A percentile compares a stretch with the other conserved stretches of the same genome.
Conservation (phyloP, 2,888 invertebrate genomes). For the Drosophila stalkeri region DNA sequence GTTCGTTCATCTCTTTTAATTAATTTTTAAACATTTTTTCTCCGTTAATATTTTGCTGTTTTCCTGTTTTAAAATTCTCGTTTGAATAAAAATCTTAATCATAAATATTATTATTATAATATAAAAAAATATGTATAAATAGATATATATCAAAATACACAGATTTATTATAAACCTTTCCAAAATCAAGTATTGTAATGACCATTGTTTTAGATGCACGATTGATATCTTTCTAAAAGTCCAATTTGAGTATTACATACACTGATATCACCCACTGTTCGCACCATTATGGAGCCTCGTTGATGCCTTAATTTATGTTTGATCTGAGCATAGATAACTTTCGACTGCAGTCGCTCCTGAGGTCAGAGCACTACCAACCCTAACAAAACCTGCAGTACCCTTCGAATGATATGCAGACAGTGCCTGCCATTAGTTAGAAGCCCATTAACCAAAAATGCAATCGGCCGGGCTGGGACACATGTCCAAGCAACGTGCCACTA, state of each 20-base stretch:
- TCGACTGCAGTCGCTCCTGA: slow-evolving; percentile 35
- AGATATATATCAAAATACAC: too few relatives aligned
- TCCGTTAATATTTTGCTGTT: too few relatives aligned
- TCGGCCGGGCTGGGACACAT: slow-evolving; percentile 39
- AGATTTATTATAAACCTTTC: background rate
- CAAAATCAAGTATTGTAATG: background rate
- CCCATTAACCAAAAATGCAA: slow-evolving; percentile 76
- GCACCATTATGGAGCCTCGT: background rate
- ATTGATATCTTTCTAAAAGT: background rate
- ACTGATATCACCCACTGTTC: slow-evolving; percentile 3
- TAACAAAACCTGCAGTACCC: background rate
- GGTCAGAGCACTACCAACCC: background rate
- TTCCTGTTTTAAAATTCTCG: too few relatives aligned
- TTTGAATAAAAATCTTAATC: too few relatives aligned
- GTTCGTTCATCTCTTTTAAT: too few relatives aligned
- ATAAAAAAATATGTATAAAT: too few relatives aligned
- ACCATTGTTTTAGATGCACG: background rate
- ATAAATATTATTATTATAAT: too few relatives aligned
- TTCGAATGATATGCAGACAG: slow-evolving; percentile 45
- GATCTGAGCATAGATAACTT: slow-evolving; percentile 54
- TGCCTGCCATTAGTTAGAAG: slow-evolving; percentile 63
- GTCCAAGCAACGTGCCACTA: slow-evolving; percentile 27
- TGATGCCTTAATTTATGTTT: slow-evolving; percentile 28
- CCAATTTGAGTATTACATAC: background rate
- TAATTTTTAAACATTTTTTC: too few relatives aligned